phyloP scores from a whole-genome alignment of 2,113 vertebrate genomes.

The Rhynchopsitta pachyrhyncha region DNA sequence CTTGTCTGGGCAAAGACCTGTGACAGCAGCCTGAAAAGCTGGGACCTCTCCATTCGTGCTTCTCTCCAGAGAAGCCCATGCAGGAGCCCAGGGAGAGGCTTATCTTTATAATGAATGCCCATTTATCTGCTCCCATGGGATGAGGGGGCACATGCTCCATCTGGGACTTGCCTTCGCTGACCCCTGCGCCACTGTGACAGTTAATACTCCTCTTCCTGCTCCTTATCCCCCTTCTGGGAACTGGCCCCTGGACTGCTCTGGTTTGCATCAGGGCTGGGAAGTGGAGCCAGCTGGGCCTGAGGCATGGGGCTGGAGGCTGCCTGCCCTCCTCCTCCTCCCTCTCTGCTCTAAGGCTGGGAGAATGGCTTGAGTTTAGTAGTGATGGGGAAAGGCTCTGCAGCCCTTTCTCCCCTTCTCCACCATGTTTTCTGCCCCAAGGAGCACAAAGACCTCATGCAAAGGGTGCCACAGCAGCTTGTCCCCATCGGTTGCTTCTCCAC shows the following conservation, averaged over 20 bases:
- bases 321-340: background rate
- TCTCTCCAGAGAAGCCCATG: background rate
- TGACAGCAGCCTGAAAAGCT: rapidly evolving
- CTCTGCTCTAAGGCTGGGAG: rapidly evolving
- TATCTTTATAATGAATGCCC: too few relatives aligned
- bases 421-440: background rate
- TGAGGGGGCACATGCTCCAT: background rate
- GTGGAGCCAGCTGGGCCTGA: background rate
- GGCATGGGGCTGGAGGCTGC: background rate
- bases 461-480: background rate
- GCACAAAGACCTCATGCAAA: background rate
- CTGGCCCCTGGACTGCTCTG: background rate
- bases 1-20: background rate
- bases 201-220: background rate
- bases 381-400: background rate
- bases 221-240: background rate
- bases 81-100: background rate
- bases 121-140: background rate
- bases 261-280: background rate
- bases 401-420: background rate
- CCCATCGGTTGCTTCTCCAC: background rate
- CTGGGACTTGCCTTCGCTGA: background rate
- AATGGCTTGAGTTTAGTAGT: background rate
- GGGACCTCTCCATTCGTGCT: background rate
- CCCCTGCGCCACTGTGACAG: background rate